Evolutionary conservation across 2,797 vertebrate genomes (phyloP), one percentile per base, ranked within the genome.

Genomic region (Linurgus olivaceus): DNA sequence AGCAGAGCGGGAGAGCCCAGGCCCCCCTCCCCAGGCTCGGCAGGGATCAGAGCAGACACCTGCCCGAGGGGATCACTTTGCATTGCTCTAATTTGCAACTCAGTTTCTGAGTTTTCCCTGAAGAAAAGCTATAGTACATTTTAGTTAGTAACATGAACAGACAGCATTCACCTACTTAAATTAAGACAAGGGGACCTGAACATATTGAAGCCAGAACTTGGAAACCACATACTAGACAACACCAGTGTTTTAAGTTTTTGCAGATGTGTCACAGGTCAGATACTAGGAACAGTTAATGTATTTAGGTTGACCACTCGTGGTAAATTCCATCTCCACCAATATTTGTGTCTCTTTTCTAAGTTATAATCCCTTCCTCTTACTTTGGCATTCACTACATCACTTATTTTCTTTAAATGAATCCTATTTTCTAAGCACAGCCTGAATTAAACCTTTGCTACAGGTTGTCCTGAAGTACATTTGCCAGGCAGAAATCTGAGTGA

Each of bases 71-170:
- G 58, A 82, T 91, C 76, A 83, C 86, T 92, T 89, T 96, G 93
- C 76, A 94, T 92, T 96, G 86, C 76, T 97, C 71, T 58, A 79
- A 89, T 95, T 94, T 87, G 89, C 74, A 94, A 87, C 86, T 97
- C 95, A 91, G 10, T 91, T 57, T 90, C 71, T 93, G 89, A 97
- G 89, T 92, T 93, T 97, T 97, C 96, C 97, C 95, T 97, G 96
- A 95, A 96, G 94, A 97, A 96, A 97, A 97, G 91, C 94, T 86
- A 83, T 62, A 83, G 86, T 65, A 95, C 28, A 40, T 72, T 94
- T 92, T 52, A 87, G 72, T 84, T 52, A 92, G 94, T 61, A 74
- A 95, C 90, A 54, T 51, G 78, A 95, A 94, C 54, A 79, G 47
- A 86, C 37, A 95, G 90, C 74, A 76, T 91, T 90, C 86, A 91